These are phyloP conservation scores for Macaria liturata DNA, from an alignment of 2,888 invertebrate species.

Conservation along the genomic window DNA sequence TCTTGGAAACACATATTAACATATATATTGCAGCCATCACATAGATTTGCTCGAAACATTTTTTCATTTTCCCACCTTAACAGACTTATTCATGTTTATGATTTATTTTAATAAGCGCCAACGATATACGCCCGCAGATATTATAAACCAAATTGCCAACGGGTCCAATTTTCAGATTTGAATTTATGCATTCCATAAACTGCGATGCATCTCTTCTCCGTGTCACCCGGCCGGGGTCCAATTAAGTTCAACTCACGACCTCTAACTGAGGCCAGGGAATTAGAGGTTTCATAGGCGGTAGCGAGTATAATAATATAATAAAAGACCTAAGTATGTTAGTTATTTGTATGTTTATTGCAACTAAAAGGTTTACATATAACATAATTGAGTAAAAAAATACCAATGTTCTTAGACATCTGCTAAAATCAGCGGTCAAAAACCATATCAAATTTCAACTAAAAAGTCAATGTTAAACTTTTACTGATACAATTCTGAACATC, in stretches of 20 bases:
- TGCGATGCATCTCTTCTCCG: slow-evolving; percentile 79
- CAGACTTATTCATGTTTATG: too few relatives aligned
- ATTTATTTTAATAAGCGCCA: slow-evolving; percentile 40
- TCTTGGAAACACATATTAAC: too few relatives aligned
- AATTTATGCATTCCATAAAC: slow-evolving; percentile 78
- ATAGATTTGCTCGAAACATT: too few relatives aligned
- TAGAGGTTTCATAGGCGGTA: slow-evolving; percentile 34
- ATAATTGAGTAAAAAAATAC: too few relatives aligned
- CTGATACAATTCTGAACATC: not conserved
- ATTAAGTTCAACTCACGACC: slow-evolving; percentile 82
- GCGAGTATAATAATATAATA: not conserved
- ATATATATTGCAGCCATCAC: too few relatives aligned
- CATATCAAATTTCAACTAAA: not conserved
- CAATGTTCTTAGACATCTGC: too few relatives aligned
- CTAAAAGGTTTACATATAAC: too few relatives aligned
- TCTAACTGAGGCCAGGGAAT: slow-evolving; percentile 50
- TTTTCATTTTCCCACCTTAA: too few relatives aligned
- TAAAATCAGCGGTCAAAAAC: too few relatives aligned
- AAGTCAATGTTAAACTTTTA: not conserved
- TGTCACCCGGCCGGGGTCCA: slow-evolving; percentile 79
- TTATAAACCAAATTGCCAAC: slow-evolving; percentile 65
- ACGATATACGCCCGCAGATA: slow-evolving; percentile 46
- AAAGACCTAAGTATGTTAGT: not conserved
- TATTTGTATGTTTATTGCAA: too few relatives aligned
- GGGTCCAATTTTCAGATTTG: slow-evolving; percentile 62